Conservation (phyloP, 2,888 invertebrate genomes). For the Calephelis perditalis region DNA sequence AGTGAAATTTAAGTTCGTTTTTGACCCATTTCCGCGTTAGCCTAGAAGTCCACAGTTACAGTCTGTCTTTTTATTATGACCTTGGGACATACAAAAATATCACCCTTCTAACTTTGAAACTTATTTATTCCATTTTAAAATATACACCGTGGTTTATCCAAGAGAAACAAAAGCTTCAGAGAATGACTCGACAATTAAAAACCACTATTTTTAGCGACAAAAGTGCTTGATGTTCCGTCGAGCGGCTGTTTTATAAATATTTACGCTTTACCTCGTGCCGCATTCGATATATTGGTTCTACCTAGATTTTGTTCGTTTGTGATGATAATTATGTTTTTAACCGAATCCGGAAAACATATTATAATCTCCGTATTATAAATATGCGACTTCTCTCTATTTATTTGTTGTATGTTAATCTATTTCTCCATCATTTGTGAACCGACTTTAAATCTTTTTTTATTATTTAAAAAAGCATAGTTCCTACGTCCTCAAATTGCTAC, state of each 20-base stretch:
- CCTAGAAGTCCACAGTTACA: no score
- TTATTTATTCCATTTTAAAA: slow-evolving; percentile 7
- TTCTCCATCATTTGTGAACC: no score
- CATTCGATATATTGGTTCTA: slow-evolving; percentile 5
- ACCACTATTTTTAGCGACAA: slow-evolving; percentile 14
- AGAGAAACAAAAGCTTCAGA: slow-evolving; percentile 4
- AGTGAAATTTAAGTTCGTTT: background rate
- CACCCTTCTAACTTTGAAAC: background rate
- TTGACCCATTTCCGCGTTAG: background rate
- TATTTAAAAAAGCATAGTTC: no score
- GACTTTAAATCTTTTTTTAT: no score
- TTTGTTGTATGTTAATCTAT: no score
- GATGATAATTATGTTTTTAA: no score
- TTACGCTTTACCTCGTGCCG: slow-evolving; percentile 13
- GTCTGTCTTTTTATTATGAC: no score
- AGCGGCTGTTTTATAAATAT: slow-evolving; percentile 16
- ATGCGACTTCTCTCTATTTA: no score
- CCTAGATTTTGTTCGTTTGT: background rate
- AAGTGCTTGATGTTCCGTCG: slow-evolving; percentile 9
- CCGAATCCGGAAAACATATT: no score
- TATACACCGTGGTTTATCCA: slow-evolving; percentile 8
- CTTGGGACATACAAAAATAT: no score
- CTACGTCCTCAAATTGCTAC: no score
- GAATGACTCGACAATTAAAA: slow-evolving; percentile 12
- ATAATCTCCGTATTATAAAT: background rate